phyloP scores from a whole-genome alignment of 2,113 vertebrate genomes.

The Ailuropoda melanoleuca region DNA sequence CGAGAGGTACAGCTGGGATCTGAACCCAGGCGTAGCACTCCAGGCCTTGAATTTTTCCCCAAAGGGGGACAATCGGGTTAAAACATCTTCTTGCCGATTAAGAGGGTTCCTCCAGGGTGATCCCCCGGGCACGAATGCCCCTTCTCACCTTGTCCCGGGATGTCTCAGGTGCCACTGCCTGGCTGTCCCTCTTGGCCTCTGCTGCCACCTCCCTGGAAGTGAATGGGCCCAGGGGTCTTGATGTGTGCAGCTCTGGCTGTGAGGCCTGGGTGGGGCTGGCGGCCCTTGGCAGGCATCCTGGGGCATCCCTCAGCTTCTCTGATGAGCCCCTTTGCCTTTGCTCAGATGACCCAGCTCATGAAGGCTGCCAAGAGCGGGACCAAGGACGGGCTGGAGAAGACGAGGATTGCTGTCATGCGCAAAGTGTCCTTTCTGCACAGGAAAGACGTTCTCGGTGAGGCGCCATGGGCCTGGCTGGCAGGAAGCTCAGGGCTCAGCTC shows the following conservation, averaged over 20 bases:
- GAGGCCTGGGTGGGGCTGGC: background rate
- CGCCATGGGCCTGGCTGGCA: fast-evolving
- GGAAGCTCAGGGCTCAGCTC: background rate
- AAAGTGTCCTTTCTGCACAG: conserved; percentile 94
- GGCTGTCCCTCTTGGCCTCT: background rate
- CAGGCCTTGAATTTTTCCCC: background rate
- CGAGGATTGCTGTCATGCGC: conserved; percentile 94
- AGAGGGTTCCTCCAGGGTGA: background rate
- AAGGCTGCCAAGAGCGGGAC: conserved; percentile 95
- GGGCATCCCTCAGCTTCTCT: background rate
- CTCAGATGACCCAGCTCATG: conserved; percentile 97
- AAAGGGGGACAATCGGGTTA: background rate
- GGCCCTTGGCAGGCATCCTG: background rate
- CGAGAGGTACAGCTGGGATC: background rate
- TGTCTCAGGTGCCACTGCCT: background rate
- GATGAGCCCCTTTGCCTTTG: background rate
- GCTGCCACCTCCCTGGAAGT: background rate
- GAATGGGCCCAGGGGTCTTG: background rate
- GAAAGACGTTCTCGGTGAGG: conserved; percentile 89
- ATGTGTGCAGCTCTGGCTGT: background rate
- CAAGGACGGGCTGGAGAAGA: conserved; percentile 96
- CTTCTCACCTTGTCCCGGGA: background rate
- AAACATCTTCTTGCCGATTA: background rate
- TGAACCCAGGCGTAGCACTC: background rate
- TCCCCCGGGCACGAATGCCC: fast-evolving